Evolutionary conservation across 2,888 invertebrate species (phyloP).

Genomic region (Ptychoptera albimana): DNA sequence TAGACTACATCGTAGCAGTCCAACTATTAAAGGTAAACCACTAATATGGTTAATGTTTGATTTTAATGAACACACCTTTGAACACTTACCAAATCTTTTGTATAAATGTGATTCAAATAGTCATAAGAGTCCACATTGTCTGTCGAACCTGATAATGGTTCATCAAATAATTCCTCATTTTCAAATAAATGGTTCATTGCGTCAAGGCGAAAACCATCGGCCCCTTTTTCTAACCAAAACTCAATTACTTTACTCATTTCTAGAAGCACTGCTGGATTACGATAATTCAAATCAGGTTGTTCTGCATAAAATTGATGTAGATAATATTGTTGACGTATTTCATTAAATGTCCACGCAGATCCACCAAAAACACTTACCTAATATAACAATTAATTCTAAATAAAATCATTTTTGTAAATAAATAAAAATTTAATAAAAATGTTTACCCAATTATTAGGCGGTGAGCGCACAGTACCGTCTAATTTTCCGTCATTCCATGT

Average conservation of each 20-base stretch:
- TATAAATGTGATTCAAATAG: slow-evolving; percentile 43
- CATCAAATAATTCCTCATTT: slow-evolving; percentile 27
- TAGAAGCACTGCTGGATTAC: slow-evolving; percentile 46
- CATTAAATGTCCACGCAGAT: slow-evolving; percentile 51
- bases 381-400: neutral
- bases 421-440: neutral
- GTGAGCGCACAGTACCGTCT: neutral
- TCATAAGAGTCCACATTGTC: slow-evolving; percentile 35
- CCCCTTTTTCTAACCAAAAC: slow-evolving; percentile 61
- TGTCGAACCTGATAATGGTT: slow-evolving; percentile 23
- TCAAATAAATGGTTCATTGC: slow-evolving; percentile 43
- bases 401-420: neutral
- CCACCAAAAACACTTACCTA: slow-evolving; percentile 37
- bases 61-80: slow-evolving; percentile 25
- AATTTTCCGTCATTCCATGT: slow-evolving; percentile 42
- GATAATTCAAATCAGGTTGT: slow-evolving; percentile 70
- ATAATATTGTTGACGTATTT: slow-evolving; percentile 44
- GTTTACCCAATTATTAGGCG: slow-evolving; percentile 10
- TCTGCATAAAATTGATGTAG: slow-evolving; percentile 43
- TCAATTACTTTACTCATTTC: slow-evolving; percentile 45
- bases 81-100: slow-evolving; percentile 35
- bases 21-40: neutral
- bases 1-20: slow-evolving; percentile 33
- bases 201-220: slow-evolving; percentile 60
- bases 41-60: neutral